These are phyloP conservation scores for Sinohyriopsis cumingii DNA, from an alignment of 2,888 invertebrate genomes.

Conservation along the genomic window DNA sequence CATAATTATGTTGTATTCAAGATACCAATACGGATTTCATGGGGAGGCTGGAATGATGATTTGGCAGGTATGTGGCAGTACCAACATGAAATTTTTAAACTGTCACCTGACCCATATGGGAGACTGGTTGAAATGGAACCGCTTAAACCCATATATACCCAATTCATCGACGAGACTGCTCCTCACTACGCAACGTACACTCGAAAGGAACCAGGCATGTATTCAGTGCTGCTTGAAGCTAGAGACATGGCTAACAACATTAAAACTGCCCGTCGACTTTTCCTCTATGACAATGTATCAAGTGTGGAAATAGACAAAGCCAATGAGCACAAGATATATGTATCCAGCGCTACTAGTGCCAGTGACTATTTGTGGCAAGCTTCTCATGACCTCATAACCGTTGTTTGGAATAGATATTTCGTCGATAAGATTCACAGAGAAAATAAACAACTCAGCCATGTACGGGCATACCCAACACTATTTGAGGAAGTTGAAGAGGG, in stretches of 20 bases:
- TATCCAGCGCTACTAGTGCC: conserved; percentile 13
- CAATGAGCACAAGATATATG: conserved; percentile 5
- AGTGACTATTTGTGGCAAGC: conserved; percentile 25
- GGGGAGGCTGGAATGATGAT: too few relatives aligned
- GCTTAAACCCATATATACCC: too few relatives aligned
- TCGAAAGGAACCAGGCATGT: conserved; percentile 37
- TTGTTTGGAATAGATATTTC: conserved; percentile 32
- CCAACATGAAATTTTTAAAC: too few relatives aligned
- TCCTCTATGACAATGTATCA: conserved; percentile 41
- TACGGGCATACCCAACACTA: conserved; percentile 5
- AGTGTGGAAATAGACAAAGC: conserved; percentile 16
- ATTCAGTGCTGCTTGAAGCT: conserved; percentile 42
- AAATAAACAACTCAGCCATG: conserved; percentile 16
- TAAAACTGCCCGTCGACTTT: conserved; percentile 35
- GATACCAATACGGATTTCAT: too few relatives aligned
- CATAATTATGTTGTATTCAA: too few relatives aligned
- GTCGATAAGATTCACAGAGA: conserved; percentile 22
- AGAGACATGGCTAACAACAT: conserved; percentile 50
- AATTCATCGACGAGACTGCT: too few relatives aligned
- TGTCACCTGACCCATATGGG: too few relatives aligned
- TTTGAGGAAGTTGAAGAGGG: too few relatives aligned
- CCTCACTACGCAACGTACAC: conserved; percentile 16
- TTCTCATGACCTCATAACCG: conserved; percentile 1
- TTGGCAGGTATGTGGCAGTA: too few relatives aligned
- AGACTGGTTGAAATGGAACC: too few relatives aligned